Conservation (phyloP, 2,113 vertebrate genomes). For the Pelodiscus sinensis region DNA sequence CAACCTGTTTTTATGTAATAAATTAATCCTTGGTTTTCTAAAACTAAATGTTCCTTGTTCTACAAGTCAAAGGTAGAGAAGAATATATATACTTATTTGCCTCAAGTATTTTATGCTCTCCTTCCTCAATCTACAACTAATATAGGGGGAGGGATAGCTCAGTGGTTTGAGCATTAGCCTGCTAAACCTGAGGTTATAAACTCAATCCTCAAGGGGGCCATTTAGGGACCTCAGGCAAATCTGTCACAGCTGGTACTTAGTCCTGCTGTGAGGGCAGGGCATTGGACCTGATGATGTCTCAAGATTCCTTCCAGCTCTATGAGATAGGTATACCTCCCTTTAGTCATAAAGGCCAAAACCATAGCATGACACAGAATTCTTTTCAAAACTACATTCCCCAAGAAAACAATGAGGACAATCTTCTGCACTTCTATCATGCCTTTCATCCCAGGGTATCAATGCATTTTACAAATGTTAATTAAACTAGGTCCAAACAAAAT, state of each 20-base stretch:
- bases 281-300: too few species aligned
- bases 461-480: constrained; percentile 27
- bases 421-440: constrained; percentile 27
- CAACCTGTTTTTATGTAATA: neutral
- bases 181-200: too few species aligned
- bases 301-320: too few species aligned
- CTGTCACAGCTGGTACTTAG: too few species aligned
- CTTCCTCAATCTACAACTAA: neutral
- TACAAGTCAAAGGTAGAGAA: neutral
- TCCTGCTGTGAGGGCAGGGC: too few species aligned
- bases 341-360: too few species aligned
- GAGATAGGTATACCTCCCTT: too few species aligned
- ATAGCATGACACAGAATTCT: neutral
- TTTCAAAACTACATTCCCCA: constrained; percentile 4
- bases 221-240: too few species aligned
- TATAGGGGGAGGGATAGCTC: neutral
- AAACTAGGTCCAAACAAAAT: constrained; percentile 30
- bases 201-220: too few species aligned
- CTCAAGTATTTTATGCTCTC: neutral
- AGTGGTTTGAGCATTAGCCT: too few species aligned
- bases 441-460: constrained; percentile 13
- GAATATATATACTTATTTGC: neutral
- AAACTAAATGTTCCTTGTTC: neutral
- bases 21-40: neutral
- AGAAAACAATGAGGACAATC: constrained; percentile 4